Conservation (phyloP, 2,888 invertebrate genomes). For the Copidosoma aretas region DNA sequence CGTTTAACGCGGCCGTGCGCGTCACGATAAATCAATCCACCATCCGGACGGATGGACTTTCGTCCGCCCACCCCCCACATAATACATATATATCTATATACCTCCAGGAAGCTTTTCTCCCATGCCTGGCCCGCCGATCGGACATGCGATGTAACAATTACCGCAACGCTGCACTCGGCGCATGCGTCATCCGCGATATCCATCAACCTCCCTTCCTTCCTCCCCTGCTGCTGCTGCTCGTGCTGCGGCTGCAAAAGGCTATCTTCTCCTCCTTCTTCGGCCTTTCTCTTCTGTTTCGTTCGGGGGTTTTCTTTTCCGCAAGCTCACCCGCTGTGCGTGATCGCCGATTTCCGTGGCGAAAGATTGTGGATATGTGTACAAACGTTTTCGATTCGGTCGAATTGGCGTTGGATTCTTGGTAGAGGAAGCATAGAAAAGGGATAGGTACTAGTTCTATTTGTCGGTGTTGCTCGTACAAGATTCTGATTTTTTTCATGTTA, state of each 20-base stretch:
- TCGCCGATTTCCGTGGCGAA: background rate
- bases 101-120: constrained; percentile 14
- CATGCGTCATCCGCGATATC: constrained; percentile 50
- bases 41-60: constrained; percentile 45
- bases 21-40: constrained; percentile 53
- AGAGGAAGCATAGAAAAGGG: too few relatives aligned
- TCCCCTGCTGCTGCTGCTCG: too few relatives aligned
- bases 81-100: background rate
- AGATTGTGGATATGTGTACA: background rate
- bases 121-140: constrained; percentile 47
- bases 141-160: constrained; percentile 60
- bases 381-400: too few relatives aligned
- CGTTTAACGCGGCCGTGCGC: constrained; percentile 42
- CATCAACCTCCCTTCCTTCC: constrained; percentile 33
- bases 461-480: too few relatives aligned
- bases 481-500: too few relatives aligned
- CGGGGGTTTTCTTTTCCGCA: background rate
- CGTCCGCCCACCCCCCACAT: constrained; percentile 16
- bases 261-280: background rate
- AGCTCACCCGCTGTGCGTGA: background rate
- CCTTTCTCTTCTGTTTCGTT: background rate
- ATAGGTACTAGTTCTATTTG: too few relatives aligned
- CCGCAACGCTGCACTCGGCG: constrained; percentile 44
- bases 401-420: too few relatives aligned
- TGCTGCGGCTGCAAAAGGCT: too few relatives aligned